Evolutionary conservation across 2,113 vertebrate species (phyloP).

Genomic region (Emberiza fucata): DNA sequence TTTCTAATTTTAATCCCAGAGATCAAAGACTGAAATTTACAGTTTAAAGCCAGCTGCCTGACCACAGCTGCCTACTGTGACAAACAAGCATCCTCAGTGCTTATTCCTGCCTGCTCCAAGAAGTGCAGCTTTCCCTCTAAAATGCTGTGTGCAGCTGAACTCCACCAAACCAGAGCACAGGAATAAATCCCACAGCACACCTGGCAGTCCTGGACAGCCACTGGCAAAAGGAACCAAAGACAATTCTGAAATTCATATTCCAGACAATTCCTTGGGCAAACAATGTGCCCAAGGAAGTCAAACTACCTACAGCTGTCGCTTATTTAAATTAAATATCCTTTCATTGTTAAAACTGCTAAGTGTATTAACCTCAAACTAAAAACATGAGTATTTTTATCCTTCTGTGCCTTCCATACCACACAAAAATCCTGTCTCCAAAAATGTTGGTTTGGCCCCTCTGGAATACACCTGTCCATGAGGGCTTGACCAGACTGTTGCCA

Average conservation of each 20-base stretch:
- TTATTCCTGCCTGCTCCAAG: background rate
- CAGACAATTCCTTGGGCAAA: background rate
- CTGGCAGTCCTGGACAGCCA: background rate
- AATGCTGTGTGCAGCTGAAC: background rate
- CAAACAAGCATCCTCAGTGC: background rate
- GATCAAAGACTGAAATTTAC: background rate
- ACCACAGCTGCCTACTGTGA: background rate
- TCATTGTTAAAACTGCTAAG: background rate
- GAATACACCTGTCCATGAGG: accelerated
- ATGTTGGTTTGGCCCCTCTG: background rate
- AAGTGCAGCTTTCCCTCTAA: background rate
- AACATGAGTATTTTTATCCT: background rate
- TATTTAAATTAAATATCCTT: background rate
- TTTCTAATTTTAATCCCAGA: background rate
- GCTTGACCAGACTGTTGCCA: accelerated
- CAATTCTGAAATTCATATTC: background rate
- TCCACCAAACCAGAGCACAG: background rate
- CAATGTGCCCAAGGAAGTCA: background rate
- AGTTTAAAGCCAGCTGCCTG: background rate
- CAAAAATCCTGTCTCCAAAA: background rate
- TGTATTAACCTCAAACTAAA: background rate
- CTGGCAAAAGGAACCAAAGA: background rate
- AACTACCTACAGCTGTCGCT: background rate
- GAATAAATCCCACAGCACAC: background rate
- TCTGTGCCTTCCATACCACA: background rate